phyloP scores from a whole-genome alignment of 2,888 invertebrate species.

The Ernsta delagoae region DNA sequence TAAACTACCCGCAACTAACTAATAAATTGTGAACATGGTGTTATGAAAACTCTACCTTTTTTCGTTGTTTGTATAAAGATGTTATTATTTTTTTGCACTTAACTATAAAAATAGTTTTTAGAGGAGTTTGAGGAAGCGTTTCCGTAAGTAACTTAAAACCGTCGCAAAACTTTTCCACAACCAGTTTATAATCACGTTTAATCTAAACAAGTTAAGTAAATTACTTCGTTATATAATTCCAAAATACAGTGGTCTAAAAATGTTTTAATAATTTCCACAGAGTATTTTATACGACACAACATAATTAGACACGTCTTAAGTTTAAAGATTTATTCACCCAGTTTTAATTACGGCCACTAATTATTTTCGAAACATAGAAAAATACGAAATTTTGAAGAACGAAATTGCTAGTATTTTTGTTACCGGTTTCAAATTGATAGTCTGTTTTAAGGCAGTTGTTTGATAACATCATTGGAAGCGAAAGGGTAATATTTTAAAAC shows the following conservation, averaged over 20 bases:
- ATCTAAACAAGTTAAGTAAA: too few species aligned
- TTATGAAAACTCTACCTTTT: not conserved
- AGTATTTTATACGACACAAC: not conserved
- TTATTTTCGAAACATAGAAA: constrained; percentile 19
- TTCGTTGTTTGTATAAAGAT: too few species aligned
- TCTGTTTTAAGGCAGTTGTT: constrained; percentile 8
- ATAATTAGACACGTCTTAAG: not conserved
- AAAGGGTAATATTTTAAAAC: too few species aligned
- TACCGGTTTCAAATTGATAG: constrained; percentile 19
- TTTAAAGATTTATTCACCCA: not conserved
- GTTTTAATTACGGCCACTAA: constrained; percentile 17
- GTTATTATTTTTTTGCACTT: too few species aligned
- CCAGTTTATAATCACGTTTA: too few species aligned
- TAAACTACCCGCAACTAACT: not conserved
- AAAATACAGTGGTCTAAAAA: too few species aligned
- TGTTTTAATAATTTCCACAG: not conserved
- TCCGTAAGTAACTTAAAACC: too few species aligned
- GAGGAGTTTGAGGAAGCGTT: too few species aligned
- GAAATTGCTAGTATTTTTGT: constrained; percentile 24
- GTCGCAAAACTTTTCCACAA: too few species aligned
- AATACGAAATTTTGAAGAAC: constrained; percentile 6
- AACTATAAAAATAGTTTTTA: too few species aligned
- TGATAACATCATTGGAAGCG: not conserved
- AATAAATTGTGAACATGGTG: not conserved
- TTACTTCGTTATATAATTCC: too few species aligned